Evolutionary conservation across 2,797 vertebrate species (phyloP), one percentile per base, ranked within the genome.

Genomic region (Setipinna tenuifilis): DNA sequence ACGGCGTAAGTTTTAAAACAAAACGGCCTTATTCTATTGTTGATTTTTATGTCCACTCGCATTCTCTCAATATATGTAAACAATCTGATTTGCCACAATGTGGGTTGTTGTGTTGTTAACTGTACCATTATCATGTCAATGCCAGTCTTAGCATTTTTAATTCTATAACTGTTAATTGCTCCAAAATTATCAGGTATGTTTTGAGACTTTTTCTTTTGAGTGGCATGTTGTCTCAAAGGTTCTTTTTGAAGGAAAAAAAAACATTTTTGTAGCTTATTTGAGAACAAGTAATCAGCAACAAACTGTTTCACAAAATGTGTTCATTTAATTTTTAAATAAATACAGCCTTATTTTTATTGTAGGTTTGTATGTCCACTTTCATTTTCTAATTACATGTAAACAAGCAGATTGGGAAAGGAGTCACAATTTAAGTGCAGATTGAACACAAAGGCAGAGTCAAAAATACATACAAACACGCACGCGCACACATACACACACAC

Each of bases 321-420:
- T 31, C 19, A 21, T 28, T 78, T 78, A 44, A 44, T 78, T 78
- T 78, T 78, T 44, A 78, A 78, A 78, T 78, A 78, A 78, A 78
- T 44, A 78, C 71, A 78, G 31, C 17, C 71, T 78, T 78, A 78
- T 78, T 78, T 54, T 78, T 78, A 75, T 75, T 75, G 68, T 75
- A 78, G 71, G 44, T 78, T 78, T 78, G 71, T 21, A 44, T 71
- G 28, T 71, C 28, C 16, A 44, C 35, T 44, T 44, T 19, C 71
- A 41, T 78, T 41, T 17, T 78, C 35, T 78, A 9, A 78, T 10
- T 78, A 78, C 71, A 78, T 78, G 71, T 78, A 78, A 78, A 78
- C 71, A 78, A 78, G 7, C 17, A 6, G 31, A 78, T 78, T 44
- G 21, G 31, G 71, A 35, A 78, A 78, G 44, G 35, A 78, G 16